These are phyloP conservation scores for Spatulosminthurus flaviceps DNA, from an alignment of 2,888 invertebrate species.

Conservation along the genomic window DNA sequence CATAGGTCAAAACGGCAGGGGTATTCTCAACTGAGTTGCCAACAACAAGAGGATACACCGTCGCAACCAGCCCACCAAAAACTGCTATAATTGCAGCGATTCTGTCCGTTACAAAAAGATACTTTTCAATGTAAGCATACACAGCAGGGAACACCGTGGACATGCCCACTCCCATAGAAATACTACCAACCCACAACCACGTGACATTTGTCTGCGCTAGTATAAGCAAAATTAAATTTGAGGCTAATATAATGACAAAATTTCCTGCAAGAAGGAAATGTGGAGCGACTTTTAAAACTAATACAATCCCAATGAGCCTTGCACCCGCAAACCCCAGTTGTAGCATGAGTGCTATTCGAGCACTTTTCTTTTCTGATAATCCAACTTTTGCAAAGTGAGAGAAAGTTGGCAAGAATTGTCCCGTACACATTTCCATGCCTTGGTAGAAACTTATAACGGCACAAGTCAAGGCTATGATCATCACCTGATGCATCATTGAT, in stretches of 20 bases:
- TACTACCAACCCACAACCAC: constrained; percentile 45
- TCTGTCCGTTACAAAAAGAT: constrained; percentile 49
- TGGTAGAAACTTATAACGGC: constrained; percentile 41
- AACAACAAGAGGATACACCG: constrained; percentile 26
- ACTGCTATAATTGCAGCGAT: constrained; percentile 39
- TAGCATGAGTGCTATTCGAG: neutral
- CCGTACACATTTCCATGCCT: constrained; percentile 49
- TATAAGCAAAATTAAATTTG: constrained; percentile 25
- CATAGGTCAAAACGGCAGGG: neutral
- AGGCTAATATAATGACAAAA: neutral
- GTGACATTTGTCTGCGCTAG: constrained; percentile 22
- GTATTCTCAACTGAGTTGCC: constrained; percentile 26
- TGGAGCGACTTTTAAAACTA: constrained; percentile 6
- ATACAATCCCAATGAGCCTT: neutral
- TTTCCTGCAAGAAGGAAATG: constrained; percentile 24
- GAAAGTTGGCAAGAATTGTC: constrained; percentile 36
- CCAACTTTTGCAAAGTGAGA: constrained; percentile 24
- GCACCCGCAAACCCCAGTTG: constrained; percentile 3
- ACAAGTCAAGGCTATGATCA: neutral
- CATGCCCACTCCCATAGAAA: constrained; percentile 51
- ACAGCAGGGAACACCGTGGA: constrained; percentile 41
- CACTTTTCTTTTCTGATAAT: constrained; percentile 1
- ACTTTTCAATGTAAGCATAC: constrained; percentile 51
- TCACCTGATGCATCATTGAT: neutral
- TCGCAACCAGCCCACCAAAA: neutral